phyloP scores from a whole-genome alignment of 2,888 invertebrate species.

The Philaethria dido region DNA sequence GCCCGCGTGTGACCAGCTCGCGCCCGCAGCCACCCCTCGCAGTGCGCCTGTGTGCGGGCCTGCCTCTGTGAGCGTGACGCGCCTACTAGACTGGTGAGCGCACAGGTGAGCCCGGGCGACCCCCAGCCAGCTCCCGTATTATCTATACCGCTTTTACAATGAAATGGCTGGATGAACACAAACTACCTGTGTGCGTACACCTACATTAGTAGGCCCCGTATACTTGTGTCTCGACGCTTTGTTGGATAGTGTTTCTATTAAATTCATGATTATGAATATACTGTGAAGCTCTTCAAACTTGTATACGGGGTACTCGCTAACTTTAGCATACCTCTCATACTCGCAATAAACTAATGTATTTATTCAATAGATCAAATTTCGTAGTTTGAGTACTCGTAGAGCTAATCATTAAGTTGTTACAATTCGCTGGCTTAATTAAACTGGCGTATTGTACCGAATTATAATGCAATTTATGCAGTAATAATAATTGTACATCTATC shows the following conservation, averaged over 20 bases:
- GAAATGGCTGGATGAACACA: slow-evolving; percentile 71
- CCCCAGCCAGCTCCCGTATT: slow-evolving; percentile 61
- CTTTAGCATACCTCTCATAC: slow-evolving; percentile 14
- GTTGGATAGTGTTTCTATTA: slow-evolving; percentile 40
- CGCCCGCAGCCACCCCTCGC: slow-evolving; percentile 47
- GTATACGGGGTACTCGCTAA: not conserved
- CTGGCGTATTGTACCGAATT: slow-evolving; percentile 7
- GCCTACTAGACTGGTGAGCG: slow-evolving; percentile 74
- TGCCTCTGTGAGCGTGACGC: slow-evolving; percentile 61
- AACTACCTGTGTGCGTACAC: slow-evolving; percentile 64
- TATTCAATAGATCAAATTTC: slow-evolving; percentile 23
- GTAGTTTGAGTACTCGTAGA: slow-evolving; percentile 3
- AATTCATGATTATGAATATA: slow-evolving; percentile 22
- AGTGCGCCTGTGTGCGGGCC: slow-evolving; percentile 42
- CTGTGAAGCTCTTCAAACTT: slow-evolving; percentile 20
- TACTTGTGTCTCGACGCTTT: slow-evolving; percentile 49
- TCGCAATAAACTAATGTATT: slow-evolving; percentile 2
- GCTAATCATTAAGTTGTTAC: not conserved
- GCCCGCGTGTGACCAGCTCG: slow-evolving; percentile 75
- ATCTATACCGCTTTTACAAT: slow-evolving; percentile 74
- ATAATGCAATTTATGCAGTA: slow-evolving; percentile 17
- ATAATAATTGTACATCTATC: not conserved
- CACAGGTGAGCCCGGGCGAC: slow-evolving; percentile 78
- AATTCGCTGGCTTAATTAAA: slow-evolving; percentile 15
- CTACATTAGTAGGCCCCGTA: slow-evolving; percentile 64